Conservation (phyloP, 1,140 invertebrate species). For the Drosophila pachea region DNA sequence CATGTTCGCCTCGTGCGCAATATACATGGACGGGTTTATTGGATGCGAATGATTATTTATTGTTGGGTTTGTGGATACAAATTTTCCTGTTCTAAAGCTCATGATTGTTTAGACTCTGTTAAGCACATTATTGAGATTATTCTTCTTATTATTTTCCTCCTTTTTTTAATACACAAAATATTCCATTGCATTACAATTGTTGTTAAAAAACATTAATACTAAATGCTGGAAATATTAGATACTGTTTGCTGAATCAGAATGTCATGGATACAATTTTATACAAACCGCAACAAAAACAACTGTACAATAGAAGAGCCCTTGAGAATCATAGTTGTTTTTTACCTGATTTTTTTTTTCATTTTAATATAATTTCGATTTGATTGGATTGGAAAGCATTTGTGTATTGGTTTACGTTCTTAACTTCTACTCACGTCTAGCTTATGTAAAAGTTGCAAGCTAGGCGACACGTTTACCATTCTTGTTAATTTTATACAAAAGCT, state of each 20-base stretch:
- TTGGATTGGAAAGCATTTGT: constrained; percentile 48
- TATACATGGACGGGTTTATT: constrained; percentile 4
- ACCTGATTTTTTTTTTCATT: neutral
- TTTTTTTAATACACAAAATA: too few species aligned
- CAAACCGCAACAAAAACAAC: neutral
- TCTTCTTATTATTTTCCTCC: too few species aligned
- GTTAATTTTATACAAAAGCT: constrained; percentile 26
- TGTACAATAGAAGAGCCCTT: too few species aligned
- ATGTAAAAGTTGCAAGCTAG: constrained; percentile 63
- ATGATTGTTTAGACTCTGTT: too few species aligned
- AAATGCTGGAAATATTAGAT: neutral
- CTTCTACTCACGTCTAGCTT: constrained; percentile 50
- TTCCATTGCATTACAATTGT: too few species aligned
- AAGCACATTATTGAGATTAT: too few species aligned
- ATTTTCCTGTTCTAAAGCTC: too few species aligned
- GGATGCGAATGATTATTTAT: neutral
- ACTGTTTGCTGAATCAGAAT: neutral
- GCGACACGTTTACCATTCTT: constrained; percentile 66
- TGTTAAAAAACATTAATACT: too few species aligned
- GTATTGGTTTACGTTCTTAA: constrained; percentile 50
- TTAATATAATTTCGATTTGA: constrained; percentile 30
- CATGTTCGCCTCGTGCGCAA: constrained; percentile 8
- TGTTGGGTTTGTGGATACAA: too few species aligned
- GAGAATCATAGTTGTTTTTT: constrained; percentile 5
- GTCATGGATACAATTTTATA: neutral